Evolutionary conservation across 2,797 vertebrate genomes (phyloP).

Genomic region (Eulemur coronatus): DNA sequence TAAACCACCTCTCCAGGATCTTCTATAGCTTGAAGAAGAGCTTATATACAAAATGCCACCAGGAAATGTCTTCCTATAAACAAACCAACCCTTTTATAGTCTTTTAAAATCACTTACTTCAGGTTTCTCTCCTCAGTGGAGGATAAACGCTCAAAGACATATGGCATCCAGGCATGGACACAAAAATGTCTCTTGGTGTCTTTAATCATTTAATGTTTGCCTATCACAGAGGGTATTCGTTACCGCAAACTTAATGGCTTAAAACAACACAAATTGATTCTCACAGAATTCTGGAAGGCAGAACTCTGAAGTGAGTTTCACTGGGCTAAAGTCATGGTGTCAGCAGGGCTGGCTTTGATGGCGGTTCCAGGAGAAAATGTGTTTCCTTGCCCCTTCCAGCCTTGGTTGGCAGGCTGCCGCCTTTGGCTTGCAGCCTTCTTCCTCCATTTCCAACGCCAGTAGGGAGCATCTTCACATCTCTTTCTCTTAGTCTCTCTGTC

Average conservation of each 20-base stretch:
- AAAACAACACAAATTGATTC: background rate
- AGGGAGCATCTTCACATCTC: background rate
- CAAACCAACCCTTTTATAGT: background rate
- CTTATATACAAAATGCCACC: background rate
- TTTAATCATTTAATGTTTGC: background rate
- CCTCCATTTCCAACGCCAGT: background rate
- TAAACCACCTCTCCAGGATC: background rate
- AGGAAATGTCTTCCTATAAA: background rate
- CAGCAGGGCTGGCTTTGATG: background rate
- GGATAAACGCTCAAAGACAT: background rate
- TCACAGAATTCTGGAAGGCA: background rate
- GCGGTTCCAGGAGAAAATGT: background rate
- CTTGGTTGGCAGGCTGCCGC: background rate
- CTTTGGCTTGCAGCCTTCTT: background rate
- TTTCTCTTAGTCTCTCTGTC: background rate
- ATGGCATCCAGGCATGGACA: background rate
- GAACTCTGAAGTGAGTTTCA: background rate
- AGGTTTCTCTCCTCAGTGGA: background rate
- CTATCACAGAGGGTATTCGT: background rate
- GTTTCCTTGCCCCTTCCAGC: background rate
- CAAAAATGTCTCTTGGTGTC: background rate
- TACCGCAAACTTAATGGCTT: background rate
- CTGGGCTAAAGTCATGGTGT: background rate
- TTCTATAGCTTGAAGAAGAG: background rate
- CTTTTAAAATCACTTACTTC: background rate